Evolutionary conservation across 2,797 vertebrate species (phyloP), one percentile per base, ranked within the genome.

Genomic region (Capromys pilorides): DNA sequence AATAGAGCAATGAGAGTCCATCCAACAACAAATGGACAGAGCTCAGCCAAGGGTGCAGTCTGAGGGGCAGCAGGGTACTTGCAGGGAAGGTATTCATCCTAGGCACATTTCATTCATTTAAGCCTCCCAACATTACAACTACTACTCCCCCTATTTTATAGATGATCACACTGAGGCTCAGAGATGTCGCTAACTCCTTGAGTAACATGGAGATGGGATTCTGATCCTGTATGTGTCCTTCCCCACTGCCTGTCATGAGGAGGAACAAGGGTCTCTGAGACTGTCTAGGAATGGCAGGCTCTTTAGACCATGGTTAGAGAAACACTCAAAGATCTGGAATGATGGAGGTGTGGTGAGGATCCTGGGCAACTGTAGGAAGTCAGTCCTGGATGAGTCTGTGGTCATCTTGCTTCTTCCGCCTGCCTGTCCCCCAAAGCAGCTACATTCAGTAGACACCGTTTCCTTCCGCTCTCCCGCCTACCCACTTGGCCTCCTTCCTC

Each of bases 401-500:
- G 39, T 18, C 79, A 22, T 3, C 59, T 21, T 1, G 26, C 45
- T 77, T 28, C 88, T 67, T n/a, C 57, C 73, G 8, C 82, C 80
- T 0, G 31, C 80, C 0, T 3, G 1, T 57, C 78, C 45, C 93
- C 83, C 73, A 3, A 6, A 71, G 67, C 2, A 0, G 39, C 78
- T 67, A 69, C 1, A 36, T 4, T n/a, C 66, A 31, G n/a, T 41
- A 61, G 83, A 64, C 39, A 5, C 93, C 12, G 0, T 24, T 89
- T 89, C 84, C 95, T 82, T 95, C 54, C 2, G 91, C 88, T 87
- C 91, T 95, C 85, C 92, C 88, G 92, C 71, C 86, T 4, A 6
- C 90, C 69, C 11, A 4, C 95, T 66, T 94, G 96, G 96, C 94
- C 94, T 96, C 95, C 94, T 95, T 94, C 87, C 93, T 90, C 94